Evolutionary conservation across 2,888 invertebrate species (phyloP), one percentile per base, ranked within the genome.

Genomic region (Autographa gamma): DNA sequence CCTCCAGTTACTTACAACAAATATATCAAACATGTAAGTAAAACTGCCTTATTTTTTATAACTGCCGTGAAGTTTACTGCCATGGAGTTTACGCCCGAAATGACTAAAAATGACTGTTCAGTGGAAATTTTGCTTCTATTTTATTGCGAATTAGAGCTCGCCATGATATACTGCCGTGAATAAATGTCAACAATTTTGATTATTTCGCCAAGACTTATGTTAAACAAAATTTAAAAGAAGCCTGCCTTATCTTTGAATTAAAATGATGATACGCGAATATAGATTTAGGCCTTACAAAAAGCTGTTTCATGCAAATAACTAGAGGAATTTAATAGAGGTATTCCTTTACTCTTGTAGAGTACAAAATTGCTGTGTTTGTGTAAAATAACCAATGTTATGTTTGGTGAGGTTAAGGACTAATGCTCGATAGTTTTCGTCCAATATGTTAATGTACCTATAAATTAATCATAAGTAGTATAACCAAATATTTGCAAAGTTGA

Each of bases 291-390:
- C 25, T 3, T 38, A 9, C 11, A 38, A 38, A 38, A 11, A 9
- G 9, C 0, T 38, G 38, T 38, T 38, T 48, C 62, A 63, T 80
- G 54, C 69, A 69, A 70, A 59, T 68, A 69, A 52, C 43, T 67
- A 13, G 2, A 60, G 19, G 31, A 41, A 65, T 67, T 63, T 68
- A 19, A 16, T 19, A 19, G 19, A 16, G 62, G 19, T 38, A 64
- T 72, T 76, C 71, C 76, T 80, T 86, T 66, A 81, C 86, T 88
- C 85, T 87, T 82, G 85, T 88, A 86, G 87, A 86, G 88, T 87
- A 85, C 79, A 82, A 83, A 52, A 43, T 67, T 62, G 71, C 75
- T 73, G 73, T 77, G 81, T 80, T 77, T 72, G 38, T 80, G 43
- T 34, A 71, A 69, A 71, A 66, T 66, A 18, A 52, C 54, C 31